Base-by-base conservation (phyloP, 53 echinoderm and acorn worm species). In the Echinarachnius parma region DNA sequence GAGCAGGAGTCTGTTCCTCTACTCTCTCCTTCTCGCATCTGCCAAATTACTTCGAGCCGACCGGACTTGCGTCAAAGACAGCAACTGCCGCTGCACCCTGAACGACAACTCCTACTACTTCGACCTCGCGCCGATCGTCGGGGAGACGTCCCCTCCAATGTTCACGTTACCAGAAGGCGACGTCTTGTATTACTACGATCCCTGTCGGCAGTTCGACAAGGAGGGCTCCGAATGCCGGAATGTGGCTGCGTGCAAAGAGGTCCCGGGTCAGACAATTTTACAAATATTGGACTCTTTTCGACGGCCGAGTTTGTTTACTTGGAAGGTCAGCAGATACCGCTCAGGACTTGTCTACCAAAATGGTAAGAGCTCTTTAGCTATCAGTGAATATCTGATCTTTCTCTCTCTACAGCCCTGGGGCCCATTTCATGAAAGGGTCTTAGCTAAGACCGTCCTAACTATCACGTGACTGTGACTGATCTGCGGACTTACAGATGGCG, bases 161-260 rank as follows among this genome's bases (percentile, higher is more conserved):
- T 77, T 64, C 28, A 63, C 18, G 2, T 14, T 34, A 46, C 1
- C 11, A 9, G 27, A 13, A 4, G n/a, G 27, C 18, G 30, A 44
- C 32, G 59, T 77, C 5, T 77, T 67, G 16, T 83, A 83, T 36
- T 58, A 42, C 3, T 83, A 77, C 36, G 83, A 83, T 65, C 83
- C 83, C 1, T 83, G 83, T 59, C 31, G 76, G 22, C 46, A 42
- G 2, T 83, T 83, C 48, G 54, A 49, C 2, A 28, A 25, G 74
- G 21, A 13, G 4, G 4, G 24, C 15, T 13, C 50, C 5, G 53
- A 24, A 27, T 78, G 78, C 39, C 34, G 30, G 11, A 33, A 53
- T 52, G 78, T 49, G 5, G 62, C 62, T 2, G 20, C 64, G 52
- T 78, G 78, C 34, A 55, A 36, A 2, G 57, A 72, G 55, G 35